Evolutionary conservation across 2,888 invertebrate genomes (phyloP), one percentile per base, ranked within the genome.

Genomic region (Cantharis lateralis): DNA sequence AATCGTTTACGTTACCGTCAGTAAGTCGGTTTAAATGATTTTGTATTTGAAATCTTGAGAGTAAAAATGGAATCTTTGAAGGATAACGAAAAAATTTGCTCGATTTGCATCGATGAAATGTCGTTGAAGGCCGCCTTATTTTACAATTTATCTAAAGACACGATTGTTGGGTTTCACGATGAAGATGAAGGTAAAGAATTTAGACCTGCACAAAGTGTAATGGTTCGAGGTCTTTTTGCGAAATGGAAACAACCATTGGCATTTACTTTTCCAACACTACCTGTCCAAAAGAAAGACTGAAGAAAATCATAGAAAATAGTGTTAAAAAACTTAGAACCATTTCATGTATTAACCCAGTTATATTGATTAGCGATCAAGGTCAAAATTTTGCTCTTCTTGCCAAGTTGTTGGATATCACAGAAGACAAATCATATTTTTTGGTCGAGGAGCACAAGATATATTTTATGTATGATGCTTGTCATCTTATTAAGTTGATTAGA

Each of bases 391-490:
- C 26, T 10, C 18, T 77, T 69, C 70, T 80, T 13, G 62, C 75
- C 24, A 80, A 78, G 16, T 71, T 66, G n/a, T 79, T 80, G 15
- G 68, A 72, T 3, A 71, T 82, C 3, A 71, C 77, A 13, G 28
- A 74, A 24, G 75, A 79, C 10, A 68, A 70, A 28, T 77, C 81
- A 10, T 79, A 73, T 72, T 81, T 82, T 80, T 71, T 68, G 70
- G 16, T 77, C 18, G 77, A 73, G 10, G 28, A 80, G 15, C 62
- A 73, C 24, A 15, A 79, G 80, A 74, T 68, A 81, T 72, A 77
- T 71, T 82, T 79, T 75, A 72, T 82, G 3, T 82, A 81, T 72
- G 82, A 82, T 75, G 61, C 80, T 11, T 79, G 70, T 13, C 75
- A 78, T 75, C 61, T 72, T 15, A 18, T 82, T n/a, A 83, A 80